Evolutionary conservation across 2,797 vertebrate species (phyloP).

Genomic region (Cossypha caffra): DNA sequence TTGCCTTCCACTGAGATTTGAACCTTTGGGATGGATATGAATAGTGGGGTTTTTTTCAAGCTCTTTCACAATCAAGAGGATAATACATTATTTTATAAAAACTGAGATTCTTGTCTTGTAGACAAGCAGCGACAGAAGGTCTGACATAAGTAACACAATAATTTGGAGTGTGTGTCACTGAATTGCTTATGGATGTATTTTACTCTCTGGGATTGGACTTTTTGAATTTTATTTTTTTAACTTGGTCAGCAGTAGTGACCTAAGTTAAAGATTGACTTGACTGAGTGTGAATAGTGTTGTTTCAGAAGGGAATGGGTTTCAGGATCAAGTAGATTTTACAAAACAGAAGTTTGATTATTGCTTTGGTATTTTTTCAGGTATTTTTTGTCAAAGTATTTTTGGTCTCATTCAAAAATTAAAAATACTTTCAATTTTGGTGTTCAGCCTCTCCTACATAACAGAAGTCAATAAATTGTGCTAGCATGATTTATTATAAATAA

Average conservation of each 20-base stretch:
- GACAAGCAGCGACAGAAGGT: not conserved
- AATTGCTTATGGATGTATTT: not conserved
- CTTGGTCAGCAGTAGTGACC: not conserved
- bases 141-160: not conserved
- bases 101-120: not conserved
- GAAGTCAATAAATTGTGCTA: not conserved
- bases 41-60: accelerated
- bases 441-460: not conserved
- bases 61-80: not conserved
- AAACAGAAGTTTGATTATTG: not conserved
- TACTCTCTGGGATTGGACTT: not conserved
- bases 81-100: not conserved
- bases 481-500: not conserved
- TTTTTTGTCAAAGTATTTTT: not conserved
- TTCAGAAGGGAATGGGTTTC: not conserved
- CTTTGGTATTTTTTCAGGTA: not conserved
- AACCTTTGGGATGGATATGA: not conserved
- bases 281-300: not conserved
- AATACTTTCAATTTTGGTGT: not conserved
- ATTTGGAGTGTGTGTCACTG: not conserved
- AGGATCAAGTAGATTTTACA: not conserved
- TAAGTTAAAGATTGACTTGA: not conserved
- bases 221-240: not conserved
- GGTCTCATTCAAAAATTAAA: not conserved
- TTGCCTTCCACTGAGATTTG: not conserved